Conservation (phyloP, 2,797 vertebrate species). For the Furcifer pardalis region DNA sequence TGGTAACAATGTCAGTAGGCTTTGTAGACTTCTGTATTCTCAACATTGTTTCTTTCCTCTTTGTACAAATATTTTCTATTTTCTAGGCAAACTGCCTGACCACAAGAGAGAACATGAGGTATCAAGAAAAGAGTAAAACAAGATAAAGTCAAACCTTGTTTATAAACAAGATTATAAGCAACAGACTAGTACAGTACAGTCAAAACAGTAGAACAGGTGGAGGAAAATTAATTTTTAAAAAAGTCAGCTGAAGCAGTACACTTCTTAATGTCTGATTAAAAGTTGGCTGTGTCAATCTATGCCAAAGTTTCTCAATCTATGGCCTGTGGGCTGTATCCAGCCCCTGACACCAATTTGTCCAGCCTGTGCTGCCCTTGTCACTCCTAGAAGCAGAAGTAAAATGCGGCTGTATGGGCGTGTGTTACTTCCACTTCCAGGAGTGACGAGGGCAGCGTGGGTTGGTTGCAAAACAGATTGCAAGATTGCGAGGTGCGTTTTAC, state of each 20-base stretch:
- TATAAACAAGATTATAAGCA: neutral
- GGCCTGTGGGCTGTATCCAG: too few relatives aligned
- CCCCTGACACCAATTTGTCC: too few relatives aligned
- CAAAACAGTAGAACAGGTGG: neutral
- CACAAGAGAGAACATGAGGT: neutral
- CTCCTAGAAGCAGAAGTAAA: too few relatives aligned
- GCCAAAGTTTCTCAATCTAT: too few relatives aligned
- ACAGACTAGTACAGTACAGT: too few relatives aligned
- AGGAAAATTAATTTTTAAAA: neutral
- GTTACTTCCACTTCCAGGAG: too few relatives aligned
- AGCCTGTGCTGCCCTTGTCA: too few relatives aligned
- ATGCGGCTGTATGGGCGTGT: too few relatives aligned
- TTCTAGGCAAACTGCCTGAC: neutral
- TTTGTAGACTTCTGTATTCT: neutral
- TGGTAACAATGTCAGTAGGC: too few relatives aligned
- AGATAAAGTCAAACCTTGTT: neutral
- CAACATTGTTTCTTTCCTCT: neutral
- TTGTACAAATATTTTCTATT: neutral
- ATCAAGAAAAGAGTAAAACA: neutral
- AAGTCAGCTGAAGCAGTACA: neutral
- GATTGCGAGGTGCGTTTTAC: too few relatives aligned
- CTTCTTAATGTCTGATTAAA: neutral
- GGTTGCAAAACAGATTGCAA: too few relatives aligned
- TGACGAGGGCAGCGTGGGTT: too few relatives aligned
- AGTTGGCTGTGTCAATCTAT: neutral